Evolutionary conservation across 2,888 invertebrate species (phyloP).

Genomic region (Lasioglossum oenotherae): DNA sequence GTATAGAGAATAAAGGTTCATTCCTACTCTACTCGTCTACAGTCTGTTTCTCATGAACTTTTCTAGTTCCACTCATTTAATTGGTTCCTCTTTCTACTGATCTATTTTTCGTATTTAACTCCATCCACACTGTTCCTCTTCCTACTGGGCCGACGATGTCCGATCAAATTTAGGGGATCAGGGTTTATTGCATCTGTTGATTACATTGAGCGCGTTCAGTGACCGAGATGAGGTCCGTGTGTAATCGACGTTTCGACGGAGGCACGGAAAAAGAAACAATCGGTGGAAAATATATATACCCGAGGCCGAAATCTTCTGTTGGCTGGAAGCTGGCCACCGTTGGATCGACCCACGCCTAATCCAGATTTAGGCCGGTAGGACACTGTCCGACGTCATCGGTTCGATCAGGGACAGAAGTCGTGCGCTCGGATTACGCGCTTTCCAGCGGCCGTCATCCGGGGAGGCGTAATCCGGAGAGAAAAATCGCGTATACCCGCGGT

Average conservation of each 20-base stretch:
- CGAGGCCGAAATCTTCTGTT: not conserved
- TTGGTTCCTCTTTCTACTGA: not conserved
- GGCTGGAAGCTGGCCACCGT: not conserved
- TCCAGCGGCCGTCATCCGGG: not conserved
- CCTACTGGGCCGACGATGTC: not conserved
- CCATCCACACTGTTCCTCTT: not conserved
- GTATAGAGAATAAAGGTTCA: too few relatives aligned
- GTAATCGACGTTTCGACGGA: constrained; percentile 1
- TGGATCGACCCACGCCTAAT: not conserved
- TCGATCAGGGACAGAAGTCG: not conserved
- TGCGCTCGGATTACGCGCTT: not conserved
- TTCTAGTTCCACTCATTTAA: too few relatives aligned
- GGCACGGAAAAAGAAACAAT: not conserved
- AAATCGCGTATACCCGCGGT: not conserved
- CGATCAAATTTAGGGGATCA: not conserved
- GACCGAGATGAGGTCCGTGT: not conserved
- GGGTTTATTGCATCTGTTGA: constrained; percentile 6
- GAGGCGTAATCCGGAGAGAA: not conserved
- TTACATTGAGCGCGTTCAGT: not conserved
- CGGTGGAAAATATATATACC: not conserved
- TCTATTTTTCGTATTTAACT: not conserved
- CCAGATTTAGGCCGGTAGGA: constrained; percentile 2
- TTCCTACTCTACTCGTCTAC: not conserved
- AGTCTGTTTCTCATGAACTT: not conserved
- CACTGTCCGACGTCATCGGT: constrained; percentile 5